Conservation (phyloP, 2,113 vertebrate species). For the Benthochromis sp. region DNA sequence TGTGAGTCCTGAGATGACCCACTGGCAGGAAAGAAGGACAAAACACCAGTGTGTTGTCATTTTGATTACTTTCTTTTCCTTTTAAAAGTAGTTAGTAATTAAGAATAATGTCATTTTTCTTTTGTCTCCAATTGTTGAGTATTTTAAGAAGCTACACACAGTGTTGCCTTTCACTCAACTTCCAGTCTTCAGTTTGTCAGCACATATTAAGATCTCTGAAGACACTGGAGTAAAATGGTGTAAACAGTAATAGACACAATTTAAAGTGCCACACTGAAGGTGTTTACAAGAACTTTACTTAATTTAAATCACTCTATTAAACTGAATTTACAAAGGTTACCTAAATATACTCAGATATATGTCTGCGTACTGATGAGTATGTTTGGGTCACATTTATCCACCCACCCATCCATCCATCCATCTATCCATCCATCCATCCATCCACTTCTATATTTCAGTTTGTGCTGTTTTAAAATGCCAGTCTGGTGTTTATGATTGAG, state of each 20-base stretch:
- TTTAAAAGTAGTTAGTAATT: background rate
- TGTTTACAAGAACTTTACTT: background rate
- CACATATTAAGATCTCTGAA: background rate
- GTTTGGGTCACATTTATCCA: background rate
- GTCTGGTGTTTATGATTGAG: background rate
- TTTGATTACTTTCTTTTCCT: background rate
- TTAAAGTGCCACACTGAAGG: background rate
- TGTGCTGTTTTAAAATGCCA: background rate
- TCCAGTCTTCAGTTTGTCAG: background rate
- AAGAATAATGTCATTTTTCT: background rate
- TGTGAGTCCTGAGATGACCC: background rate
- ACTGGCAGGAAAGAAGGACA: background rate
- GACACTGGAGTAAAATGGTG: background rate
- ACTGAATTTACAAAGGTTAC: background rate
- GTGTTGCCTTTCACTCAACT: rapidly evolving
- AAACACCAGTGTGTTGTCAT: rapidly evolving
- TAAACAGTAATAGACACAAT: background rate
- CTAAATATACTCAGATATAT: background rate
- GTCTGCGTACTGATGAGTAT: background rate
- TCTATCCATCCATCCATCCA: rapidly evolving
- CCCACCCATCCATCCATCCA: rapidly evolving
- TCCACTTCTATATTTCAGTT: rapidly evolving
- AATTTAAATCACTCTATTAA: background rate
- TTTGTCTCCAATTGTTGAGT: background rate
- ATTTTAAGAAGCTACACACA: background rate